Conservation (phyloP, 2,797 vertebrate genomes). For the Sebastes minor region DNA sequence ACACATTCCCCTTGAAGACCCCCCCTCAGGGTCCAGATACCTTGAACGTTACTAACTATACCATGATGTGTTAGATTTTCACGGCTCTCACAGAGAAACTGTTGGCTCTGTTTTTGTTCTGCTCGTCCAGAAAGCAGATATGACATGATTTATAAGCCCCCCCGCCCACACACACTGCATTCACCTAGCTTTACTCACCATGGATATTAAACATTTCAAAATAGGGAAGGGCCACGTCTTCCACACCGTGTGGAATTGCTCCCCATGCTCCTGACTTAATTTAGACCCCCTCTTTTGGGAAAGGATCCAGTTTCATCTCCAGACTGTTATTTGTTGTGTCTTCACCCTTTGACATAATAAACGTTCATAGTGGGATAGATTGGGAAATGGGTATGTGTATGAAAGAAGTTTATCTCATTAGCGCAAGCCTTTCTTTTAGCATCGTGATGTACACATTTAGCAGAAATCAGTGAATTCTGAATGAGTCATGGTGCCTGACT, state of each 20-base stretch:
- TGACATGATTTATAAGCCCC: not conserved
- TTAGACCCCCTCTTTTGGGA: slow-evolving; percentile 40
- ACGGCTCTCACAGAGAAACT: slow-evolving; percentile 7
- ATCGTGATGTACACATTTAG: not conserved
- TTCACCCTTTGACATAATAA: slow-evolving; percentile 32
- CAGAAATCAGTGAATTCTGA: slow-evolving; percentile 12
- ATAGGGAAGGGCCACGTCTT: not conserved
- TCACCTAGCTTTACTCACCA: slow-evolving; percentile 12
- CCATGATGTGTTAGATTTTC: slow-evolving; percentile 7
- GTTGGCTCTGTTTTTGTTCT: slow-evolving; percentile 29
- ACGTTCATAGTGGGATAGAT: slow-evolving; percentile 9
- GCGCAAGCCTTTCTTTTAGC: not conserved
- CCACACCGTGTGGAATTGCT: slow-evolving; percentile 20
- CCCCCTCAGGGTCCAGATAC: not conserved
- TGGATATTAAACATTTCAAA: slow-evolving; percentile 48
- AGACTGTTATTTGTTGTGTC: slow-evolving; percentile 24
- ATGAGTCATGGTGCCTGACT: not conserved
- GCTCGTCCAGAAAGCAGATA: slow-evolving; percentile 18
- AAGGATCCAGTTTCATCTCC: slow-evolving; percentile 49
- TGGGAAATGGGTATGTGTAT: slow-evolving; percentile 4
- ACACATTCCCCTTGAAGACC: slow-evolving; percentile 13
- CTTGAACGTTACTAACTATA: slow-evolving; percentile 24
- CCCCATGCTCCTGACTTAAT: slow-evolving; percentile 25
- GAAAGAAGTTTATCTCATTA: not conserved
- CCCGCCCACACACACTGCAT: not conserved